A percentile compares a stretch with the other conserved stretches of the same genome.
These are phyloP conservation scores for Spongilla lacustris DNA, from an alignment of 37 sponge, comb jelly and placozoan species.

Conservation along the genomic window DNA sequence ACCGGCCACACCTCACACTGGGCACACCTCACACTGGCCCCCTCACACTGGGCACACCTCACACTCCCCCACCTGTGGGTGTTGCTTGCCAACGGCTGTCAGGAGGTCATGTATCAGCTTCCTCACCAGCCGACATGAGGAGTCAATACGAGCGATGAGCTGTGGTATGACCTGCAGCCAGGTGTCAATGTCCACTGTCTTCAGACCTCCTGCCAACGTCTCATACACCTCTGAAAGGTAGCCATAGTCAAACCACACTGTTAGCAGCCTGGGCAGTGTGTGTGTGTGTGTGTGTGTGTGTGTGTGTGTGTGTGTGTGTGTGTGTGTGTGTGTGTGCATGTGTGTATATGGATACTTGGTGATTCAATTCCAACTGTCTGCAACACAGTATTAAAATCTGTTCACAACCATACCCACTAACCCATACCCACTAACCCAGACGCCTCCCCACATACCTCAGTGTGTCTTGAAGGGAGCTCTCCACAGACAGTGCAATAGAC, in stretches of 20 bases:
- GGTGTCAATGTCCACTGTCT: conserved; percentile 91
- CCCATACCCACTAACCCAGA: background rate
- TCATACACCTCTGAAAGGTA: conserved; percentile 76
- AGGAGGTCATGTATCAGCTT: conserved; percentile 93
- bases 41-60: too few species aligned
- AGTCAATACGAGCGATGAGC: conserved; percentile 97
- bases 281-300: too few species aligned
- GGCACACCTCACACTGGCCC: too few species aligned
- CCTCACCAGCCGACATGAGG: conserved; percentile 80
- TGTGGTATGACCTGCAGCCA: conserved; percentile 98
- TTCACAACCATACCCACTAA: background rate
- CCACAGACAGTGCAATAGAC: conserved; percentile 87
- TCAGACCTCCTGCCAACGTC: conserved; percentile 81
- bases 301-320: too few species aligned
- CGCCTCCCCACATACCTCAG: conserved; percentile 58
- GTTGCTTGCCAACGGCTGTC: conserved; percentile 91
- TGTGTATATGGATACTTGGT: too few species aligned
- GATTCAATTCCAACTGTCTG: too few species aligned
- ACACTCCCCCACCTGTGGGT: conserved; percentile 86
- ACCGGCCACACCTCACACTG: too few species aligned
- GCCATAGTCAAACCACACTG: conserved; percentile 96
- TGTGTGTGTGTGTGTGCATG: too few species aligned
- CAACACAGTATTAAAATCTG: too few species aligned
- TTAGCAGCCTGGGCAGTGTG: conserved; percentile 76
- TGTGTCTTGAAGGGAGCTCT: conserved; percentile 93